Base-by-base conservation (phyloP, 2,888 invertebrate species). In the Dasypogon diadema region DNA sequence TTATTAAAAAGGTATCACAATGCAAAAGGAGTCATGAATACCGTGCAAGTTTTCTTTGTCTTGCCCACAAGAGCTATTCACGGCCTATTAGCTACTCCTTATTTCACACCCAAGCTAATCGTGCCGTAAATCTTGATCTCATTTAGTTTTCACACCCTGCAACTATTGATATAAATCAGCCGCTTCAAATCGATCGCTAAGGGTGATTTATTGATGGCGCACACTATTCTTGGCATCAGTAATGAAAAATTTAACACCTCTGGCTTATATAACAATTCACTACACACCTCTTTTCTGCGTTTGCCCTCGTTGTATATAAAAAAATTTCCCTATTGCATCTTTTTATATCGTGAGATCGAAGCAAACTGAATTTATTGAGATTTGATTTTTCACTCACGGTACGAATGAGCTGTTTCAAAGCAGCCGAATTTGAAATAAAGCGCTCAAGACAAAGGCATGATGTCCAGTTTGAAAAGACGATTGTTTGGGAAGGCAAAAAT, bases 221-320 rank as follows among this genome's bases (percentile, higher is more conserved):
- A 70, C 54, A 54, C 70, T 54, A 70, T 70, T 54, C 30, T 54
- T 54, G 54, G 70, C 54, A 70, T 70, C 26, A 70, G 46, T 70
- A 70, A 70, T 70, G 70, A 51, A 70, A 70, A 70, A 70, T 70
- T 70, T 70, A 54, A 54, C 70, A 70, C 70, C 54, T 70, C 54
- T 70, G 54, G 70, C 65, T 46, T 21, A 46, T 12, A 48, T 65
- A 26, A 48, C 48, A 24, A 48, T 42, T 42, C 12, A 42, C n/a
- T 4, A 2, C 21, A 21, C 37, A 6, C 18, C 16, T 42, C 8
- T 42, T 65, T 65, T 22, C 42, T 65, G 65, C 65, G 65, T 46
- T 65, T 65, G 46, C n/a, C n/a, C n/a, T 51, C 18, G 12, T 16
- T 21, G 2, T 21, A 16, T 12, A 24, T 10, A 24, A n/a, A 26